A percentile compares a stretch with the other conserved stretches of the same genome.
phyloP scores from a whole-genome alignment of 2,113 vertebrate species.

The Spea bombifrons region DNA sequence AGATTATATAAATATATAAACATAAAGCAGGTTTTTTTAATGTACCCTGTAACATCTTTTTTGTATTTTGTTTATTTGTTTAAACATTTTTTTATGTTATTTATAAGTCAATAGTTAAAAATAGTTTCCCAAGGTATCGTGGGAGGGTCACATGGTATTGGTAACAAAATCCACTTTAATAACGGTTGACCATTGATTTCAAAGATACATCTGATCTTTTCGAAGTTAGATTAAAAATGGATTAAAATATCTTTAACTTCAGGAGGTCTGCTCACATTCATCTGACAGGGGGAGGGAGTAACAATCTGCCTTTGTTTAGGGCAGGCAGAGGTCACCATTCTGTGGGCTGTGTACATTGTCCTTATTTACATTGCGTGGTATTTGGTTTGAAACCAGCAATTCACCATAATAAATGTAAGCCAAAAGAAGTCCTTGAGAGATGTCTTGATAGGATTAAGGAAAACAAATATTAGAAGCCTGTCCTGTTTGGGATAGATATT shows the following conservation, averaged over 20 bases:
- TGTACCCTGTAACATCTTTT: no score
- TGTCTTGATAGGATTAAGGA: not conserved
- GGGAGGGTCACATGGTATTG: not conserved
- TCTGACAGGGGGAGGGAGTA: constrained; percentile 35
- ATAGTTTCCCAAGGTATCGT: no score
- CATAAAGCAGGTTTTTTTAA: no score
- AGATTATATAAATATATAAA: no score
- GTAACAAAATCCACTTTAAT: constrained; percentile 38
- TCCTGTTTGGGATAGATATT: no score
- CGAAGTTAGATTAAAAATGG: constrained; percentile 1
- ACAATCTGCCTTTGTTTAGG: constrained; percentile 34
- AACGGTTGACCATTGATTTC: constrained; percentile 36
- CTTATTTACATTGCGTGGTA: constrained; percentile 27
- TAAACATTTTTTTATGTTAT: no score
- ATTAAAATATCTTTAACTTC: constrained; percentile 40
- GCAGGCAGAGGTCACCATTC: constrained; percentile 36
- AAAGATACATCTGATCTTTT: constrained; percentile 40
- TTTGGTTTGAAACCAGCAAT: constrained; percentile 10
- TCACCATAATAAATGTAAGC: constrained; percentile 19
- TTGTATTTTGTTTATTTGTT: no score
- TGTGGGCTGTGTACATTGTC: constrained; percentile 34
- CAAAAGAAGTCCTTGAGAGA: constrained; percentile 25
- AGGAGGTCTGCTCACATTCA: constrained; percentile 32
- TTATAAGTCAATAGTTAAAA: no score
- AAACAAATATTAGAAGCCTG: not conserved